Percentiles rank a stretch among this genome's conserved stretches.
phyloP scores from a whole-genome alignment of 1,140 invertebrate genomes.

The Trichonephila inaurata region DNA sequence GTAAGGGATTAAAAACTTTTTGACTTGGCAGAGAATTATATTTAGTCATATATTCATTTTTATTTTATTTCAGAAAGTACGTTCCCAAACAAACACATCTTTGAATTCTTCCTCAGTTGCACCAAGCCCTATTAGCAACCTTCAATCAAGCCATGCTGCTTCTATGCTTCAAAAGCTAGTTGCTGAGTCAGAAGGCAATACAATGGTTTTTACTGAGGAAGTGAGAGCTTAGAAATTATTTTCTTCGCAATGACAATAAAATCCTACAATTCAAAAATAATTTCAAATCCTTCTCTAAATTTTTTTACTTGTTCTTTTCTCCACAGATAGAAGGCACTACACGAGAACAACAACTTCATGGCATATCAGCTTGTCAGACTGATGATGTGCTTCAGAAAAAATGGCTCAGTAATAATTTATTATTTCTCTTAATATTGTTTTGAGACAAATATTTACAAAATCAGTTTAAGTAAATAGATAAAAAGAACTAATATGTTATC shows the following conservation, averaged over 20 bases:
- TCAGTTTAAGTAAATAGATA: too few relatives aligned
- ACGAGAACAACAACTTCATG: slow-evolving; percentile 88
- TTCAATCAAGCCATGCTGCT: slow-evolving; percentile 86
- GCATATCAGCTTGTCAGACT: slow-evolving; percentile 91
- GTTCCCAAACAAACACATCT: slow-evolving; percentile 61
- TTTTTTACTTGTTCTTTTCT: background rate
- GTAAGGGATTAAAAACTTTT: background rate
- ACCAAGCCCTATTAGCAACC: slow-evolving; percentile 84
- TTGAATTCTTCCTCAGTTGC: slow-evolving; percentile 71
- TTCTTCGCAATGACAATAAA: background rate
- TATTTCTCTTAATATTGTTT: background rate
- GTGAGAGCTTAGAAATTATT: slow-evolving; percentile 76
- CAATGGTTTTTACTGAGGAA: slow-evolving; percentile 82
- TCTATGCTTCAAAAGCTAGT: slow-evolving; percentile 95
- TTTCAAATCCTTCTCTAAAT: background rate
- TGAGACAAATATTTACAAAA: too few relatives aligned
- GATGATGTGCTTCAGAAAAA: slow-evolving; percentile 94
- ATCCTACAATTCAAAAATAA: background rate
- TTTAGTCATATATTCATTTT: background rate
- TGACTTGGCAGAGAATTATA: background rate
- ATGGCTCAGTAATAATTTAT: slow-evolving; percentile 89
- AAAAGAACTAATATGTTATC: too few relatives aligned
- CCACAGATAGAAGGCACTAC: slow-evolving; percentile 83
- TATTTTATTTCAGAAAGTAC: slow-evolving; percentile 62
- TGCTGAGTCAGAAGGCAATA: slow-evolving; percentile 89